Evolutionary conservation across 37 sponge, comb jelly and placozoan species (phyloP), one percentile per base, ranked within the genome.

Genomic region (Beroe forskalii): DNA sequence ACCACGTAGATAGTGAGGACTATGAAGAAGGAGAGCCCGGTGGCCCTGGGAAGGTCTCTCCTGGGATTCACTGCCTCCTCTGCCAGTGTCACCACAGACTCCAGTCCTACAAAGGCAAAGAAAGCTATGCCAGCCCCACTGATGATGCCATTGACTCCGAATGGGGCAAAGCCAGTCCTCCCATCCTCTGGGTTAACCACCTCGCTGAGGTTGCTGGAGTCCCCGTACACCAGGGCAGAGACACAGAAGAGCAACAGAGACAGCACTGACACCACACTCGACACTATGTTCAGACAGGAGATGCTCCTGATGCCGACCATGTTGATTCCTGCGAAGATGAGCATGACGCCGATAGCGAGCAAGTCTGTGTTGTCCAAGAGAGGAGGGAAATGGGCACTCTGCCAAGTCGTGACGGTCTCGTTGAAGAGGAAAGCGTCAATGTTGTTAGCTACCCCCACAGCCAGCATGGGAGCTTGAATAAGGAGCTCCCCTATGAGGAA

Each of bases 401-500:
- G 39, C 75, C 75, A 72, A 1, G 35, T 30, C 9, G 8, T 1
- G 22, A 72, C 75, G 1, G 75, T 72, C 40, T 39, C 75, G 20
- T 72, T 72, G 9, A 72, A 17, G 22, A 72, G 75, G 75, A 72
- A 72, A 3, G 4, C 35, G 40, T 72, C 75, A 1, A 72, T 32
- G 75, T 72, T 72, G 40, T 72, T 39, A 33, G 75, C 31, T 30
- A 72, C 19, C 19, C 75, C 75, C 75, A 72, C 8, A 8, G 75
- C 35, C 20, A 72, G 30, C 40, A 72, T 72, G 3, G 75, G 75
- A 32, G 75, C 40, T 32, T 72, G 75, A 20, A 72, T 72, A 30
- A 72, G 28, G 9, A 72, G 75, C 75, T 72, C 75, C 35, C 75
- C 75, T 20, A 72, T 72, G 20, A 72, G 75, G 75, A 72, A 72